These are phyloP conservation scores for Sciurus vulgaris DNA, from an alignment of 2,797 vertebrate genomes.

Conservation along the genomic window DNA sequence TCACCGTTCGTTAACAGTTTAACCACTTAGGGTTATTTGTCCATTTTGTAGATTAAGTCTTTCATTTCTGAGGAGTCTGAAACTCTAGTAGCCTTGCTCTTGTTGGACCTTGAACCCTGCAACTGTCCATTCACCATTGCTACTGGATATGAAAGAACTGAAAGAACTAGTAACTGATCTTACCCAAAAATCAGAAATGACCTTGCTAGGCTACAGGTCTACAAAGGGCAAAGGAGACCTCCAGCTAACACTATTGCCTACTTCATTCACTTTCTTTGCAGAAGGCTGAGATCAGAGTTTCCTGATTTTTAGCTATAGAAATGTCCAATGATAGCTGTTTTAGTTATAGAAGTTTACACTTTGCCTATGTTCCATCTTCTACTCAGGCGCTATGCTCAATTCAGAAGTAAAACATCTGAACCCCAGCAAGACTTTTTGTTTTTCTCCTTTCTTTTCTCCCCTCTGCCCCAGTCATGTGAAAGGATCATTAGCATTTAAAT, in stretches of 20 bases:
- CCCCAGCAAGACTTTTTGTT: slow-evolving; percentile 41
- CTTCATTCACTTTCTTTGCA: background rate
- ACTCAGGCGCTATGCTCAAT: slow-evolving; percentile 23
- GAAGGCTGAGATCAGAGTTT: slow-evolving; percentile 1
- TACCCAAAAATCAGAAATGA: background rate
- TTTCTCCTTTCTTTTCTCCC: background rate
- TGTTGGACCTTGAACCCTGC: background rate
- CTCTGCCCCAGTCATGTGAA: background rate
- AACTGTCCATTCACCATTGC: background rate
- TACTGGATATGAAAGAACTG: background rate
- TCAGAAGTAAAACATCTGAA: slow-evolving; percentile 59
- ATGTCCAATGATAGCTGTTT: background rate
- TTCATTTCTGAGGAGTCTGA: background rate
- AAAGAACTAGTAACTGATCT: background rate
- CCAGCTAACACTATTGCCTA: background rate
- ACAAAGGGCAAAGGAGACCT: background rate
- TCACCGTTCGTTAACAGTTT: background rate
- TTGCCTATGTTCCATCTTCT: slow-evolving; percentile 59
- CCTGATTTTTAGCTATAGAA: slow-evolving; percentile 14
- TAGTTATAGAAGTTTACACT: background rate
- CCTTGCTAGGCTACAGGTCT: background rate
- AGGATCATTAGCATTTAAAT: slow-evolving; percentile 57
- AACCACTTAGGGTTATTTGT: background rate
- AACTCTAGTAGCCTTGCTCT: background rate
- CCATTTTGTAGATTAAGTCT: background rate